Base-by-base conservation (phyloP, 1,140 invertebrate species). In the Ctenoplectra terminalis region DNA sequence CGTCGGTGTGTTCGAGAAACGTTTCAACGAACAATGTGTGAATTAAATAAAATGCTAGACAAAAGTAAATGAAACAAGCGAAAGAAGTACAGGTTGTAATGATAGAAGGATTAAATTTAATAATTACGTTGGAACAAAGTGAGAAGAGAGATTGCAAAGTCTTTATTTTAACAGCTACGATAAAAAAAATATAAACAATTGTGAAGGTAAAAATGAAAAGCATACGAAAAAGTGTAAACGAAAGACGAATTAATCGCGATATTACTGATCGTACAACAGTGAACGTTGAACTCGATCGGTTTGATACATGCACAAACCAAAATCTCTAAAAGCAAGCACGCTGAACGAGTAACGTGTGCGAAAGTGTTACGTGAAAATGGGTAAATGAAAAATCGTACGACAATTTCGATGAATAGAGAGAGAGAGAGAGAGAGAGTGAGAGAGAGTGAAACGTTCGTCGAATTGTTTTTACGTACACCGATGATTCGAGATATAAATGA, bases 1-100 rank as follows among this genome's bases (percentile, higher is more conserved):
- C 46, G 52, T 64, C 85, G 82, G 69, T 78, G 82, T 78, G 72
- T 64, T 73, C 26, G 37, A 46, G 43, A n/a, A 58, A 70, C 69
- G 77, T 81, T 69, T 78, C 77, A 85, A 76, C 78, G 81, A 75
- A 72, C 70, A 50, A 75, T 46, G 15, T 13, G n/a, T 43, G 23
- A 26, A 37, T 71, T 6, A 34, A 34, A 37, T 11, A 43, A 20
- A 3, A 11, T 26, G 26, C 26, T 11, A 23, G 5, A 4, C 6
- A 29, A 11, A 40, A 48, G 31, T 26, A 26, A n/a, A 43, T 43
- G 7, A 23, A n/a, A 15, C 23, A 23, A 71, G 20, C 48, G 48
- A 31, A 81, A 31, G 56, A 58, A 58, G 29, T 26, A 15, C 4
- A 40, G 40, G 9, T 9, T 40, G 40, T 9, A 40, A 40, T 9